Evolutionary conservation across 2,797 vertebrate genomes (phyloP).

Genomic region (Mus minutoides): DNA sequence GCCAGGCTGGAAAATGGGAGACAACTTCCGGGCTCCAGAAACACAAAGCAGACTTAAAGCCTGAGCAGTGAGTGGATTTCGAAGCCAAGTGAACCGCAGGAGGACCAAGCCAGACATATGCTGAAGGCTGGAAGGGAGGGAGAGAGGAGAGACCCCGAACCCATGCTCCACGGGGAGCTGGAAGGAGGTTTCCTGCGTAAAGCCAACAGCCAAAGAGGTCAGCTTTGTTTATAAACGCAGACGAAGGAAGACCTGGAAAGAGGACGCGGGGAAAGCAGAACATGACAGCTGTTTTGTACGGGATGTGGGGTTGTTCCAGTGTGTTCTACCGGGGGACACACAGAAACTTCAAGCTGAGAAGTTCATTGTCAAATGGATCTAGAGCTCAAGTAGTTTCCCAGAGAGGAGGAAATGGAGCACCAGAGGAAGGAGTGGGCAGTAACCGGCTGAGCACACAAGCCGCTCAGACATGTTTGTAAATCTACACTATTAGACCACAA

Average conservation of each 20-base stretch:
- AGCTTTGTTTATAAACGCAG: constrained; percentile 49
- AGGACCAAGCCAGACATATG: constrained; percentile 12
- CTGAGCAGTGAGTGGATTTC: background rate
- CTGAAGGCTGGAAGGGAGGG: background rate
- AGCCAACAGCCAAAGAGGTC: constrained; percentile 47
- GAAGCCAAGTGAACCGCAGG: constrained; percentile 59
- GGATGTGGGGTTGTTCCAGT: constrained; percentile 24
- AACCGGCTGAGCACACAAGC: constrained; percentile 30
- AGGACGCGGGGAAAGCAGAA: constrained; percentile 53
- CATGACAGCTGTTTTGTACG: constrained; percentile 26
- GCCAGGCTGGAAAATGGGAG: constrained; percentile 14
- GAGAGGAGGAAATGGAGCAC: constrained; percentile 35
- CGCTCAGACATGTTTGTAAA: constrained; percentile 61
- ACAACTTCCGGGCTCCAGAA: constrained; percentile 18
- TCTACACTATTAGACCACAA: constrained; percentile 60
- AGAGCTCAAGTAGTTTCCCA: constrained; percentile 17
- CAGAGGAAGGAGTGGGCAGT: constrained; percentile 56
- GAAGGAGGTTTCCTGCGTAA: background rate
- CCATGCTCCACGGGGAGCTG: background rate
- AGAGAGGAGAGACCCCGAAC: constrained; percentile 9
- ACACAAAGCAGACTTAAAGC: constrained; percentile 31
- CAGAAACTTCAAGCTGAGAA: constrained; percentile 60
- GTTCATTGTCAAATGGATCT: constrained; percentile 55
- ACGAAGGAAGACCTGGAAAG: constrained; percentile 33
- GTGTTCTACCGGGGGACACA: constrained; percentile 40